Base-by-base conservation (phyloP, 2,113 vertebrate genomes). In the Euleptes europaea region DNA sequence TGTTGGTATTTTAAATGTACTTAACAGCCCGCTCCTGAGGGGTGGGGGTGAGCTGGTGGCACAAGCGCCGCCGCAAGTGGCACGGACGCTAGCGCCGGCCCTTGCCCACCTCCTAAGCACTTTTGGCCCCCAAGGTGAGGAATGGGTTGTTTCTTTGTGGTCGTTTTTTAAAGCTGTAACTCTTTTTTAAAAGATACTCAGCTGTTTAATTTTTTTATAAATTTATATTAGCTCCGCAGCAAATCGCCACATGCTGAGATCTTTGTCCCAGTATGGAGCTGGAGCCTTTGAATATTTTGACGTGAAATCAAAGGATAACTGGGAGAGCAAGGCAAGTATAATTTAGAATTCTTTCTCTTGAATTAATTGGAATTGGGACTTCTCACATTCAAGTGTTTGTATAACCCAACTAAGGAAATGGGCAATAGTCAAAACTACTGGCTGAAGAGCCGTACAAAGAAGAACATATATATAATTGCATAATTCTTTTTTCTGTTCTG, bases 251-350 rank as follows among this genome's bases (percentile, higher is more conserved):
- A 94, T 98, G 95, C 93, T 98, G 80, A 95, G 97, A 94, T 95
- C 95, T 44, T 91, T 99, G 92, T 96, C 98, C 69, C 96, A 96
- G 14, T 96, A 92, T 23, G 97, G 98, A 70, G 96, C 97, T 44
- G 98, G 97, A 95, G 95, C 96, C 44, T 98, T 96, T 94, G 97
- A 98, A 85, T 97, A 97, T 93, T 98, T 98, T 69, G 96, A 98
- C 91, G 84, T 89, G 35, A 99, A 97, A 94, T 95, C 95, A 57
- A 98, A 97, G 89, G 95, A 96, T 85, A 97, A 80, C 86, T 99
- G 98, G 98, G 84, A 92, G 83, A 94, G 96, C 66, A 98, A 98
- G 97, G 98, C 98, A 94, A 87, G 84, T 88, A 79, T 90, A 74
- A 83, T 71, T 92, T 26, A 33, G 63, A 66, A 35, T 80, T 9